Conservation (phyloP, 2,797 vertebrate genomes). For the Clarias laeviceps region DNA sequence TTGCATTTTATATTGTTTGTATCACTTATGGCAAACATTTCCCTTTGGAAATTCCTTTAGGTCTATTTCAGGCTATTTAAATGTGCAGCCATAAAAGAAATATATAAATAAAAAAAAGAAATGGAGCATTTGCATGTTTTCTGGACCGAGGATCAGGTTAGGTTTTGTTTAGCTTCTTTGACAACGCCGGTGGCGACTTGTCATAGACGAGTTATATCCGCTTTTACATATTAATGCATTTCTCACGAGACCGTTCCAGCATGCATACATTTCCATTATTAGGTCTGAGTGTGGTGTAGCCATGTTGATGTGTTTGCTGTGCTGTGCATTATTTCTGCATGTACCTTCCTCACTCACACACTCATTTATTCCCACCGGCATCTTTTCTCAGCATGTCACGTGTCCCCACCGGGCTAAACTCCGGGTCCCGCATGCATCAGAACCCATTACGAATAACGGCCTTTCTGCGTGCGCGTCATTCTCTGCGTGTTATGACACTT, state of each 20-base stretch:
- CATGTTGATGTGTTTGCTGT: constrained; percentile 32
- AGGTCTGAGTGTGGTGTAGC: constrained; percentile 26
- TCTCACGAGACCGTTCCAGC: constrained; percentile 24
- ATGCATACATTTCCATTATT: constrained; percentile 30
- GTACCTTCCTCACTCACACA: constrained; percentile 15
- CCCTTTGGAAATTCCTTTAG: background rate
- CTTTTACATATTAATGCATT: constrained; percentile 39
- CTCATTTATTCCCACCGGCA: constrained; percentile 38
- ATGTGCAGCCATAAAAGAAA: background rate
- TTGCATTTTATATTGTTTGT: background rate
- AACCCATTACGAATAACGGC: constrained; percentile 74
- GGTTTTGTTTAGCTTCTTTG: constrained; percentile 25
- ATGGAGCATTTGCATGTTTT: background rate
- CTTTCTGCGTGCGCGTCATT: constrained; percentile 51
- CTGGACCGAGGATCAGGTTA: background rate
- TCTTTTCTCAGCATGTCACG: constrained; percentile 57
- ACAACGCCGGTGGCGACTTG: constrained; percentile 17
- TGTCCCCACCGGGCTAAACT: constrained; percentile 57
- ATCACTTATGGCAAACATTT: background rate
- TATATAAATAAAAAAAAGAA: background rate
- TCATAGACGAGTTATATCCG: constrained; percentile 19
- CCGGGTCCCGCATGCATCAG: constrained; percentile 64
- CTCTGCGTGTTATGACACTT: constrained; percentile 72
- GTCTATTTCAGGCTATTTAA: background rate
- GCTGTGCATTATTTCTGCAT: constrained; percentile 48